Base-by-base conservation (phyloP, 2,113 vertebrate species). In the Mesoclemmys tuberculata region DNA sequence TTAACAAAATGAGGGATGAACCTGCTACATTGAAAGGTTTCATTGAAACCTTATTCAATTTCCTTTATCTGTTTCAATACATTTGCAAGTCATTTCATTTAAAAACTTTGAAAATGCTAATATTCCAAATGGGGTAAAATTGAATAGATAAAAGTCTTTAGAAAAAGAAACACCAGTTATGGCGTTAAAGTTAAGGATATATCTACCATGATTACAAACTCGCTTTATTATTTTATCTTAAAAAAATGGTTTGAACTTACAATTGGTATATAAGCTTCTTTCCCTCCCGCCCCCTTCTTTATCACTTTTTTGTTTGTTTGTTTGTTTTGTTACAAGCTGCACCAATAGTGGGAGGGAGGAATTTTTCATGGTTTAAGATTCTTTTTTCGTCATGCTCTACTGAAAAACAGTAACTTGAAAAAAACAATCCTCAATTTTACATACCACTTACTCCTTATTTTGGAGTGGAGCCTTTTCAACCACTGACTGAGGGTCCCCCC, bases 361-460 rank as follows among this genome's bases (percentile, higher is more conserved):
- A 44, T 24, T 35, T 38, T 44, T 85, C 85, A 58, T 77, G 82
- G 41, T 16, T 96, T 94, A 48, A 92, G 46, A 14, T 87, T 78
- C 79, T 90, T 95, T 89, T 84, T 83, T 89, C 35, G 44, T 91
- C 89, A 90, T 2, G 27, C 52, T 90, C 82, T 90, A 61, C 14
- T 26, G 55, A 85, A 95, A 96, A 81, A 21, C 12, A 82, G 2
- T 56, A 86, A 95, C 0, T n/a, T 89, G 61, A n/a, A 71, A 54
- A 80, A 41, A 94, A 96, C 31, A n/a, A 64, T 16, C 8, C 61
- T 71, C n/a, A 44, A 74, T 93, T 97, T 93, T 89, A 92, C 12
- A 77, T 31, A 51, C n/a, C 18, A 84, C n/a, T 93, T 86, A 87
- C 94, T 95, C 8, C 88, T 22, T 71, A 64, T 38, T 83, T 29